These are phyloP conservation scores for Apodemus speciosus DNA, from an alignment of 2,113 vertebrate genomes.

Conservation along the genomic window DNA sequence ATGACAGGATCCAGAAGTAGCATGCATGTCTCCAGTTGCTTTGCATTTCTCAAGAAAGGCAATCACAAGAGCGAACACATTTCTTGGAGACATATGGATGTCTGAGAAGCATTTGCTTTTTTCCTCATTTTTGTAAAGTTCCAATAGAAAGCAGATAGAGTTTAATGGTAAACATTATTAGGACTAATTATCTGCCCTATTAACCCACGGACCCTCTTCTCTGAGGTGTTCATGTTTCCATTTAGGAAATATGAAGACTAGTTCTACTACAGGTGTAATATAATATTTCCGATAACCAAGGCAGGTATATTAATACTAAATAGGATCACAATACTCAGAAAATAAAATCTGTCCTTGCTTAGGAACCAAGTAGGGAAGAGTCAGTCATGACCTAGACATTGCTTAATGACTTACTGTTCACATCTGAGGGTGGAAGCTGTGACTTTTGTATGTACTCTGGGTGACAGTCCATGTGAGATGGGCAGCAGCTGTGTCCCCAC, in stretches of 20 bases:
- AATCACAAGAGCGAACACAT: constrained; percentile 48
- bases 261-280: background rate
- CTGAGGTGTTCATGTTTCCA: background rate
- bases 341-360: background rate
- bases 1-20: constrained; percentile 46
- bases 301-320: background rate
- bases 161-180: background rate
- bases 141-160: background rate
- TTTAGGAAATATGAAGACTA: constrained; percentile 17
- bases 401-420: background rate
- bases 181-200: background rate
- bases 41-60: constrained; percentile 60
- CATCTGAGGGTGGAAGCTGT: background rate
- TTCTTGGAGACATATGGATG: background rate
- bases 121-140: constrained; percentile 8
- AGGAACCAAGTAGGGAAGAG: background rate
- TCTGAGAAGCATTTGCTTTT: constrained; percentile 40
- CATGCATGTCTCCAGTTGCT: constrained; percentile 10
- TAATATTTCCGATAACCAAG: background rate
- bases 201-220: background rate
- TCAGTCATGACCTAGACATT: too few relatives aligned
- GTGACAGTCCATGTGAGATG: background rate
- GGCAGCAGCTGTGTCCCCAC: background rate
- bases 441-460: background rate
- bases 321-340: background rate